Percentiles rank a stretch among this genome's conserved stretches.
Conservation (phyloP, 2,113 vertebrate species). For the Entomyzon cyanotis region DNA sequence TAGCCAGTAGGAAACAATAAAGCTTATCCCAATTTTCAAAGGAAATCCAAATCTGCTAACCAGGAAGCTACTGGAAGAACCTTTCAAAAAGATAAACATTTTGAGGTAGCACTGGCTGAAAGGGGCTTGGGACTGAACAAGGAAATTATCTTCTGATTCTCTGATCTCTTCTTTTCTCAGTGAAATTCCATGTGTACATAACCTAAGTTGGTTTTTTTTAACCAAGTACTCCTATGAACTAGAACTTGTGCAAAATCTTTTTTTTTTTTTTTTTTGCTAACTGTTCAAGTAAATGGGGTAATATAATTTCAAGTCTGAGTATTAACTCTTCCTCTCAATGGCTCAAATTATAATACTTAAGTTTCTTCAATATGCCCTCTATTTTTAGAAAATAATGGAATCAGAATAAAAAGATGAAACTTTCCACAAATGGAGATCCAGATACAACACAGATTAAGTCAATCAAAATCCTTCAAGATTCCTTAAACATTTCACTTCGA, state of each 20-base stretch:
- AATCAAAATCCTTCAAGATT: slow-evolving; percentile 51
- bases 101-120: background rate
- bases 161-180: background rate
- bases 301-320: slow-evolving; percentile 9
- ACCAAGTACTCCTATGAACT: background rate
- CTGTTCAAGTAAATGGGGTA: slow-evolving; percentile 10
- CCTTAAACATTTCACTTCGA: slow-evolving; percentile 32
- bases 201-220: background rate
- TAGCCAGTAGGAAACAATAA: background rate
- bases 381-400: slow-evolving; percentile 63
- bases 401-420: slow-evolving; percentile 51
- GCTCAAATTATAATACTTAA: slow-evolving; percentile 34
- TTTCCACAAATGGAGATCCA: slow-evolving; percentile 51
- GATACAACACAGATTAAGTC: slow-evolving; percentile 64
- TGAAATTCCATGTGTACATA: background rate
- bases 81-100: background rate
- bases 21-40: background rate
- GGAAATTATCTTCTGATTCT: background rate
- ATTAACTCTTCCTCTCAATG: slow-evolving; percentile 6
- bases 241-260: background rate
- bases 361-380: slow-evolving; percentile 42
- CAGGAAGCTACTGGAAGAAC: background rate
- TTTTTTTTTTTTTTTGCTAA: background rate
- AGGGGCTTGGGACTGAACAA: background rate
- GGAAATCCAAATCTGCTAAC: background rate